Evolutionary conservation across 2,888 invertebrate species (phyloP), one percentile per base, ranked within the genome.

Genomic region (Drosophila gaucha): DNA sequence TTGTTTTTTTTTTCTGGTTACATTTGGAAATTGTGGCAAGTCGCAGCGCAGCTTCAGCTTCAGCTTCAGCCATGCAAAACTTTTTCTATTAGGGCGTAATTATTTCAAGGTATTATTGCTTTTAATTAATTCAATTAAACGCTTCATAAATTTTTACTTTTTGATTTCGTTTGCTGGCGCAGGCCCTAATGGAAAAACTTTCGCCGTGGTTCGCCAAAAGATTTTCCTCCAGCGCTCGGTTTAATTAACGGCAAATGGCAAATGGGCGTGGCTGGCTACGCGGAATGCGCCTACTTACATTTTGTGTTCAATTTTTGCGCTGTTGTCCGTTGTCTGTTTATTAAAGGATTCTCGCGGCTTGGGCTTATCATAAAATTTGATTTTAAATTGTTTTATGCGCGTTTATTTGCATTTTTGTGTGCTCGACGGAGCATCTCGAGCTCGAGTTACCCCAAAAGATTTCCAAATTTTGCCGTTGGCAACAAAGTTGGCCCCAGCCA

Each of bases 71-170:
- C 55, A 60, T 47, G 70, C 44, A 67, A 78, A 86, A 84, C 51
- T 88, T 84, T 88, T 88, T 88, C 86, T 84, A 88, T 86, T 88
- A 86, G 80, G 84, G 52, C 84, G 67, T 73, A 86, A 88, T 84
- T 83, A 86, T 88, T 86, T 80, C 80, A 84, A 84, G 78, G 77
- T 86, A 86, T 86, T 89, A 89, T 90, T 90, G 88, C 86, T 89
- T 83, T 90, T 89, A 90, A 90, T 90, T 90, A 89, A 90, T 90
- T 89, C 89, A 90, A 90, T 90, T 90, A 90, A 90, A 90, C 90
- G 90, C 89, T 90, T 90, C 90, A 90, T 90, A 90, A 90, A 90
- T 90, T 90, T 90, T 89, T 88, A 85, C 86, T 88, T 86, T 89
- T 80, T 86, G 80, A 79, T 88, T 80, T 84, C 78, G 86, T 73